phyloP scores from a whole-genome alignment of 2,888 invertebrate genomes.

The Buathra laborator region DNA sequence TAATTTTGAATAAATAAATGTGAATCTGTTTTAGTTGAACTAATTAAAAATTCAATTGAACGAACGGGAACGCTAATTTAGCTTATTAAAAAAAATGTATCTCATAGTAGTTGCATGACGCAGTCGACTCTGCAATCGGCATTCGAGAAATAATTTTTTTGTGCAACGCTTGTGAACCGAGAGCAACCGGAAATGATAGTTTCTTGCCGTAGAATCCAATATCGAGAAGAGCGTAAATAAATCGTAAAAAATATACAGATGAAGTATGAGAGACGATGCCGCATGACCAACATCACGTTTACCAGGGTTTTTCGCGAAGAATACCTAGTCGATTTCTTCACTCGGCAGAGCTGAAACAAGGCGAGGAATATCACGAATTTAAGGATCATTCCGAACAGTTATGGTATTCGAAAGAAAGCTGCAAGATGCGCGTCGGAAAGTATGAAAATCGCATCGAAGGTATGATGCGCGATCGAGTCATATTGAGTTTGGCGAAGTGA shows the following conservation, averaged over 20 bases:
- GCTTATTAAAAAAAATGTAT: too few species aligned
- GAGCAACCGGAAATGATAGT: neutral
- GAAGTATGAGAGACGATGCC: conserved; percentile 17
- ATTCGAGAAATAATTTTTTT: too few species aligned
- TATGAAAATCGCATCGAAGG: conserved; percentile 12
- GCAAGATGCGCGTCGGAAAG: neutral
- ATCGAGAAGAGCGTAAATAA: conserved; percentile 12
- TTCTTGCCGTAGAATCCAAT: neutral
- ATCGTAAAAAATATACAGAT: neutral
- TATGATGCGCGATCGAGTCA: conserved; percentile 27
- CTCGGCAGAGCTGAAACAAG: neutral
- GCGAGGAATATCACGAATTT: conserved; percentile 29
- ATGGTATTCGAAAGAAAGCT: conserved; percentile 11
- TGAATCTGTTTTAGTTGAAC: too few species aligned
- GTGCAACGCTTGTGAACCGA: too few species aligned
- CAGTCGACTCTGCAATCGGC: too few species aligned
- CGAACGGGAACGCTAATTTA: too few species aligned
- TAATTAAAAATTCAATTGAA: too few species aligned
- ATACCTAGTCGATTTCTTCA: neutral
- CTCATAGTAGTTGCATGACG: too few species aligned
- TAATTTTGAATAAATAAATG: too few species aligned
- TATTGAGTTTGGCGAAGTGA: conserved; percentile 34
- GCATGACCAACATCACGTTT: conserved; percentile 23
- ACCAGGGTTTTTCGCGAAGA: conserved; percentile 14
- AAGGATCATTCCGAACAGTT: conserved; percentile 36